Evolutionary conservation across 2,113 vertebrate species (phyloP), one percentile per base, ranked within the genome.

Genomic region (Aspiorhynchus laticeps): DNA sequence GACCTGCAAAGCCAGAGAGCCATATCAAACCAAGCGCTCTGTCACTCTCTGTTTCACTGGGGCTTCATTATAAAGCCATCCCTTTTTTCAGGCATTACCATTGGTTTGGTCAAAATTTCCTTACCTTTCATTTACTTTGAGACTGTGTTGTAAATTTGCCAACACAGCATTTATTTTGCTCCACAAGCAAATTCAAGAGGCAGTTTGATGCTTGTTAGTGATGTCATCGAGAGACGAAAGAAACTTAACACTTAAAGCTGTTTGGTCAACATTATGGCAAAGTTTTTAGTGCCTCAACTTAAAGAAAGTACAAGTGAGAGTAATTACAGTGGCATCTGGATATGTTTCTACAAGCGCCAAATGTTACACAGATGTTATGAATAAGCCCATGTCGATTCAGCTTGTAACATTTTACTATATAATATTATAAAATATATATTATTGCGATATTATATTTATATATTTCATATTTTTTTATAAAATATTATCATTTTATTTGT

Each of bases 41-140:
- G 91, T 93, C 92, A 93, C 91, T 93, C 91, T 91, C 90, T 87
- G 90, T 86, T 93, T 91, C 91, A 86, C 89, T 63, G 90, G 90
- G 92, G 91, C 90, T 86, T 93, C 91, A 90, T 93, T 92, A 92
- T 88, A 90, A 67, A 90, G 90, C 92, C 85, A 53, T 53, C 76
- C 28, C 26, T 1, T 63, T 46, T 67, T 67, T 46, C 24, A 38
- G 14, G 2, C n/a, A 91, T 94, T 90, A 90, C 88, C 89, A 90
- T 89, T 88, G 89, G 89, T 85, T 87, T 10, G 38, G 88, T 88
- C 89, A 91, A 93, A 92, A 88, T 88, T 85, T 75, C 31, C 41
- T 73, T 56, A 41, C 73, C 48, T 38, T 67, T 67, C 21, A 17
- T 56, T 74, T 74, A n/a, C 28, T 56, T 77, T 73, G 33, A 43